Evolutionary conservation across 2,888 invertebrate genomes (phyloP).

Genomic region (Oscheius sp.): DNA sequence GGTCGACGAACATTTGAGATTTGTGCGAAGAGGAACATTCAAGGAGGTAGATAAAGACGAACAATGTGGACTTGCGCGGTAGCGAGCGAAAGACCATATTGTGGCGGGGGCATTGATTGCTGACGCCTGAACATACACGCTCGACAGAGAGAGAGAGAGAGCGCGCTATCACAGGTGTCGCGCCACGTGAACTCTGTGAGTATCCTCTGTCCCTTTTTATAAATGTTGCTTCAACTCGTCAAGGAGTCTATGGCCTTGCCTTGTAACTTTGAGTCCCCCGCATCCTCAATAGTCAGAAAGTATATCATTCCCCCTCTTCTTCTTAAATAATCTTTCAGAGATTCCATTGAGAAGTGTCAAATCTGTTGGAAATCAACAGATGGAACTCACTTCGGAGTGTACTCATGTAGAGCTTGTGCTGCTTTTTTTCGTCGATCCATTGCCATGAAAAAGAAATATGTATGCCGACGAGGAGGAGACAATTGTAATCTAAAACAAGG

Average conservation of each 20-base stretch:
- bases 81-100: slow-evolving; percentile 10
- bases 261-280: not conserved
- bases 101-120: slow-evolving; percentile 23
- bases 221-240: not conserved
- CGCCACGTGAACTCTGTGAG: slow-evolving; percentile 1
- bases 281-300: not conserved
- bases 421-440: slow-evolving; percentile 22
- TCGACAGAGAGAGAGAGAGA: not conserved
- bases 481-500: slow-evolving; percentile 19
- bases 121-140: slow-evolving; percentile 22
- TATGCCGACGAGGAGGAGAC: slow-evolving; percentile 17
- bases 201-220: not conserved
- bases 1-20: too few relatives aligned
- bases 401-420: slow-evolving; percentile 49
- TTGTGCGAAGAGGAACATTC: not conserved
- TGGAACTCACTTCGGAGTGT: slow-evolving; percentile 48
- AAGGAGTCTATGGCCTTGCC: slow-evolving; percentile 2
- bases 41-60: not conserved
- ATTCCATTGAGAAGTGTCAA: slow-evolving; percentile 1
- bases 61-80: slow-evolving; percentile 8
- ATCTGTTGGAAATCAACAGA: slow-evolving; percentile 32
- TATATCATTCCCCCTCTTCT: not conserved
- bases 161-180: slow-evolving; percentile 14
- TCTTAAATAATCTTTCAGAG: not conserved
- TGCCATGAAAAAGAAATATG: slow-evolving; percentile 14